Conservation (phyloP, 23 tunicate species). For the Styela plicata region DNA sequence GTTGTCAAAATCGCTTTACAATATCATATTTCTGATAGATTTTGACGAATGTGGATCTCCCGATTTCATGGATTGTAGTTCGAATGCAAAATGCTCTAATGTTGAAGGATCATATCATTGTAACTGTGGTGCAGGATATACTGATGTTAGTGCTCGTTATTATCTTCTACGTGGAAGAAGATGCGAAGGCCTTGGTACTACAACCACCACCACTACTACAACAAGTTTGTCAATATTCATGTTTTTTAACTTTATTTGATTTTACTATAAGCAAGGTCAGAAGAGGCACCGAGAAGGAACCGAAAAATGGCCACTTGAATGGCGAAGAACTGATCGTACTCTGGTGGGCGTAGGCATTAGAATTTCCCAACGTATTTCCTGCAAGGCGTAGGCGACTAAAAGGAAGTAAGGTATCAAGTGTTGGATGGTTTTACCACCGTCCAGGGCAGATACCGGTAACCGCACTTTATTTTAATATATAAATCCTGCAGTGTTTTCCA, state of each 20-base stretch:
- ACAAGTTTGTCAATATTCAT: background rate
- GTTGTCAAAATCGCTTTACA: background rate
- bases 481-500: no score
- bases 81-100: conserved; percentile 32
- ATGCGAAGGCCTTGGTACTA: conserved; percentile 8
- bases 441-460: no score
- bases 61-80: conserved; percentile 42
- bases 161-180: conserved; percentile 49
- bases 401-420: no score
- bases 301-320: no score
- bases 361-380: no score
- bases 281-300: no score
- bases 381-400: no score
- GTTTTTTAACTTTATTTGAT: background rate
- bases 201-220: conserved; percentile 19
- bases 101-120: conserved; percentile 35
- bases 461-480: no score
- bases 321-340: no score
- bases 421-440: no score
- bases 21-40: conserved; percentile 23
- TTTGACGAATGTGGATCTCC: conserved; percentile 50
- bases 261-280: background rate
- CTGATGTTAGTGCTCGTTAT: conserved; percentile 34
- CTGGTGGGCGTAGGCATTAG: no score
- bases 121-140: conserved; percentile 34